Percentiles rank a stretch among this genome's conserved stretches.
Evolutionary conservation across 2,888 invertebrate genomes (phyloP).

Genomic region (Pimpla rufipes): DNA sequence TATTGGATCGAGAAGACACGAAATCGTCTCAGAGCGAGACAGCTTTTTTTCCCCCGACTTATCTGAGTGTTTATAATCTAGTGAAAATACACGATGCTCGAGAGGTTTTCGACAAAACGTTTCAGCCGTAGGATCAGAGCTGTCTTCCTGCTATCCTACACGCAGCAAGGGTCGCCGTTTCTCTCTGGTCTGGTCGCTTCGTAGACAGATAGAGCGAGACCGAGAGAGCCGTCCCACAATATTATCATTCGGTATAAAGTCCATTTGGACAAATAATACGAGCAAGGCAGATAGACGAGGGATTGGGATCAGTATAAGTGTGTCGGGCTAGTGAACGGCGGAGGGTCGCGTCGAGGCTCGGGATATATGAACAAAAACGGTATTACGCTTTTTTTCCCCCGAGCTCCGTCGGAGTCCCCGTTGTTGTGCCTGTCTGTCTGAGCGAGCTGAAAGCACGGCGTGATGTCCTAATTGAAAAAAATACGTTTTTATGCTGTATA

Average conservation of each 20-base stretch:
- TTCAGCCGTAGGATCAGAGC: constrained; percentile 11
- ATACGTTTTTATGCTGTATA: constrained; percentile 44
- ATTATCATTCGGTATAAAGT: constrained; percentile 69
- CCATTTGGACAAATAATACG: constrained; percentile 65
- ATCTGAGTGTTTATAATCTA: constrained; percentile 49
- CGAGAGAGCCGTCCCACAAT: constrained; percentile 59
- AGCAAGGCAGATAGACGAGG: constrained; percentile 32
- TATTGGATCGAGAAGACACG: not conserved
- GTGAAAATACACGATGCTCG: constrained; percentile 42
- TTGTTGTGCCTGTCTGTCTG: constrained; percentile 24
- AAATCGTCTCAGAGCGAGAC: constrained; percentile 4
- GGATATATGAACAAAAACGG: constrained; percentile 44
- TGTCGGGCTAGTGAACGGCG: constrained; percentile 30
- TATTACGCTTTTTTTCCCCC: constrained; percentile 29
- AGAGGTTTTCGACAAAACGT: constrained; percentile 49
- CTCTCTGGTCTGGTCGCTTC: constrained; percentile 24
- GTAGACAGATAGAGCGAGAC: constrained; percentile 33
- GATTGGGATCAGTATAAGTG: constrained; percentile 35
- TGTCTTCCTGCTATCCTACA: not conserved
- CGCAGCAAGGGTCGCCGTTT: constrained; percentile 23
- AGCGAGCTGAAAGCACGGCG: constrained; percentile 25
- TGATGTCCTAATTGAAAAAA: constrained; percentile 51
- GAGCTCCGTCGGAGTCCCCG: constrained; percentile 18
- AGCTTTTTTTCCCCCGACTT: constrained; percentile 32
- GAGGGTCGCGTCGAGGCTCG: constrained; percentile 30